Conservation (phyloP, 2,888 invertebrate genomes). For the Cyclophora punctaria region DNA sequence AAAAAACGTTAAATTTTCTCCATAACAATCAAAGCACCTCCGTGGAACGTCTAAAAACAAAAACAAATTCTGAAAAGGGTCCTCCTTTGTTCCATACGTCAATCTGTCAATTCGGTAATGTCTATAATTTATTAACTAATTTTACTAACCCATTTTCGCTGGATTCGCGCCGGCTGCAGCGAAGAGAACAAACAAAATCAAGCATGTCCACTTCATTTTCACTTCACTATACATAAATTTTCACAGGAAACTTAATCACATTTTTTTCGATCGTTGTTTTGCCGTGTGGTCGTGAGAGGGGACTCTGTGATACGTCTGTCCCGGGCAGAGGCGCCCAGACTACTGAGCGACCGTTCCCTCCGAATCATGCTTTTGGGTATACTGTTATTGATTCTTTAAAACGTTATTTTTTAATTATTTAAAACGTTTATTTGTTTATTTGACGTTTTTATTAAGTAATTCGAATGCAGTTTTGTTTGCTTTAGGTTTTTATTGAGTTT, state of each 20-base stretch:
- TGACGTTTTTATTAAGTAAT: conserved; percentile 1
- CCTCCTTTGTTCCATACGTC: conserved; percentile 42
- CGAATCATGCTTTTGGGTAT: conserved; percentile 35
- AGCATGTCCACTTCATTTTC: conserved; percentile 52
- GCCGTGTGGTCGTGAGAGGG: conserved; percentile 18
- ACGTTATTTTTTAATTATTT: conserved; percentile 71
- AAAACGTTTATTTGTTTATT: conserved; percentile 27
- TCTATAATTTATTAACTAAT: conserved; percentile 21
- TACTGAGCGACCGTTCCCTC: conserved; percentile 43
- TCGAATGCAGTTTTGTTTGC: neutral
- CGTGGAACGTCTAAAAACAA: no score
- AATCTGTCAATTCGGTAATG: conserved; percentile 40
- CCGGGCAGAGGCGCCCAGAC: conserved; percentile 53
- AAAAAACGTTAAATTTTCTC: no score
- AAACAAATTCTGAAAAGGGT: conserved; percentile 15
- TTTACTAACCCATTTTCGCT: conserved; percentile 67
- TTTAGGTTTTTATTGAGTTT: neutral
- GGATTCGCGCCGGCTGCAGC: conserved; percentile 50
- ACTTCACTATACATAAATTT: conserved; percentile 32
- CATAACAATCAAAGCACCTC: no score
- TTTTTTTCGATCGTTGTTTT: conserved; percentile 35
- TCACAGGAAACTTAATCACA: conserved; percentile 28
- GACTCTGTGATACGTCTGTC: conserved; percentile 39
- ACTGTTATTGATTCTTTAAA: conserved; percentile 71
- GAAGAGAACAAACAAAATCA: conserved; percentile 35